These are phyloP conservation scores for Embidobia sp. DNA, from an alignment of 2,888 invertebrate species.

Conservation along the genomic window DNA sequence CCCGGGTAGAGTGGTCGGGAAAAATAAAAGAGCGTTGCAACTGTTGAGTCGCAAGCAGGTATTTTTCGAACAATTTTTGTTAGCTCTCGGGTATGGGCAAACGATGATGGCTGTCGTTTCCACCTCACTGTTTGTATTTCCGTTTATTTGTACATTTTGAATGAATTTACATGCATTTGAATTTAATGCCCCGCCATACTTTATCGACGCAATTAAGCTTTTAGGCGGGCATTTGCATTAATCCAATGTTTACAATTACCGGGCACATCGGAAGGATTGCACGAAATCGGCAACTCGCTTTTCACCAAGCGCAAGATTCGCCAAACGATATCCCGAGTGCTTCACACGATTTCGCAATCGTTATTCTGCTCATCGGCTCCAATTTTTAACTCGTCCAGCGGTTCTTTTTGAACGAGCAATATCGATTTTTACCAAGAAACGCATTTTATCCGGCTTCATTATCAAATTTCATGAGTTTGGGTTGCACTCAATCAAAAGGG, in stretches of 20 bases:
- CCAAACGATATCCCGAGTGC: not conserved
- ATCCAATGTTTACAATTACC: constrained; percentile 82
- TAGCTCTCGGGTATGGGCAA: constrained; percentile 60
- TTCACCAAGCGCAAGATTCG: constrained; percentile 34
- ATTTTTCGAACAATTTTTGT: constrained; percentile 52
- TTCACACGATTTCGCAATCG: not conserved
- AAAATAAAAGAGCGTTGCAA: not conserved
- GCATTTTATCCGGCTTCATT: no score
- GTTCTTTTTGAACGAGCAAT: no score
- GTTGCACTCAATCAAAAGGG: no score
- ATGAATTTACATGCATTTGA: constrained; percentile 82
- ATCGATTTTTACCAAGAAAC: no score
- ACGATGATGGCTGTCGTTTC: constrained; percentile 41
- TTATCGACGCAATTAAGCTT: constrained; percentile 82
- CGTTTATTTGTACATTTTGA: constrained; percentile 26
- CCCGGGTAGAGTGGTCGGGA: constrained; percentile 9
- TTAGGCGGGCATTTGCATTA: constrained; percentile 82
- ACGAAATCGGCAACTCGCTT: constrained; percentile 53
- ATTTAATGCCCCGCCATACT: constrained; percentile 81
- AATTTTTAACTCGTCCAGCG: no score
- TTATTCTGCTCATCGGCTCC: no score
- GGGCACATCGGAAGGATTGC: constrained; percentile 66
- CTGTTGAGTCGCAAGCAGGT: not conserved
- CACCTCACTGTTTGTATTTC: constrained; percentile 27
- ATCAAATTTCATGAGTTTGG: no score